Evolutionary conservation across 2,888 invertebrate species (phyloP).

Genomic region (Argyra leucocephala): DNA sequence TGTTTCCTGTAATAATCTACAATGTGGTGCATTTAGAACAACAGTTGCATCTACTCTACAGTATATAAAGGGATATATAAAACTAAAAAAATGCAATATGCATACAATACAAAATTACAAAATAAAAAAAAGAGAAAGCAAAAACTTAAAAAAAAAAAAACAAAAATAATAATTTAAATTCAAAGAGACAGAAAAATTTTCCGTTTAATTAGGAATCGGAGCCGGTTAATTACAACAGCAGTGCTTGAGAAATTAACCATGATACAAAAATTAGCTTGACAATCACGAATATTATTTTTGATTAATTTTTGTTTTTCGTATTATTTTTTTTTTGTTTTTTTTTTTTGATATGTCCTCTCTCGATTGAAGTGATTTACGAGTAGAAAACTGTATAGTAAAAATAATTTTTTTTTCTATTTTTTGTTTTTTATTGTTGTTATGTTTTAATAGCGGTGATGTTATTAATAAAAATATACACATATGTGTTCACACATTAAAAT

Average conservation of each 20-base stretch:
- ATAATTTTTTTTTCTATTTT: background rate
- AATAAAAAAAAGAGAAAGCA: background rate
- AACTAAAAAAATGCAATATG: too few relatives aligned
- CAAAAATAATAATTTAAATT: background rate
- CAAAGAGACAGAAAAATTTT: background rate
- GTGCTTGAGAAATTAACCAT: background rate
- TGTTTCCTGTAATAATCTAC: too few relatives aligned
- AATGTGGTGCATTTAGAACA: too few relatives aligned
- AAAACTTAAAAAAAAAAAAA: background rate
- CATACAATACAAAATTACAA: too few relatives aligned
- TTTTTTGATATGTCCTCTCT: background rate
- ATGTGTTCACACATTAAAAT: too few relatives aligned
- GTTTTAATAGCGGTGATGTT: too few relatives aligned
- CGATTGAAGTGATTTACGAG: background rate
- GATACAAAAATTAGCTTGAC: background rate
- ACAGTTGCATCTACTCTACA: background rate
- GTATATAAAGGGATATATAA: background rate
- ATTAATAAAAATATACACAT: too few relatives aligned
- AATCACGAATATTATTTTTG: background rate
- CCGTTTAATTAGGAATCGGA: conserved; percentile 3
- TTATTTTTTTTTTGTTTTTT: too few relatives aligned
- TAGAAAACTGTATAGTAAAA: background rate
- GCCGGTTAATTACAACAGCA: background rate
- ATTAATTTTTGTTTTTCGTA: too few relatives aligned
- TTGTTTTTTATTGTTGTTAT: background rate